phyloP scores from a whole-genome alignment of 2,113 vertebrate species.

The Gavialis gangeticus region DNA sequence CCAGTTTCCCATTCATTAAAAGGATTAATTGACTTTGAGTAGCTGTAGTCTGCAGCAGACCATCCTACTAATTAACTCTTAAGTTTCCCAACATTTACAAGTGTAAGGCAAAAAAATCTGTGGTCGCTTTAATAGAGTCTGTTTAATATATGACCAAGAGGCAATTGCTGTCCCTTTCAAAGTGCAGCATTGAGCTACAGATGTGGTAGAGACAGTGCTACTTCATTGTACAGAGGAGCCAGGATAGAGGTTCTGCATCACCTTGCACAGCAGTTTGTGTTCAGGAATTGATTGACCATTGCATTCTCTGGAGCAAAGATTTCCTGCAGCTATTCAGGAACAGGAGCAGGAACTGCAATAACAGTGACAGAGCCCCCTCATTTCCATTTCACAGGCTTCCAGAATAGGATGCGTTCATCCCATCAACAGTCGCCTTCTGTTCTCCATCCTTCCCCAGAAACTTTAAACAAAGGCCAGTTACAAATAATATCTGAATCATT shows the following conservation, averaged over 20 bases:
- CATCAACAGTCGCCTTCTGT: background rate
- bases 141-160: background rate
- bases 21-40: background rate
- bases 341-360: background rate
- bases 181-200: background rate
- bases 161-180: background rate
- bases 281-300: background rate
- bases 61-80: background rate
- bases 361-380: background rate
- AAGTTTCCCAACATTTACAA: background rate
- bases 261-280: background rate
- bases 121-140: background rate
- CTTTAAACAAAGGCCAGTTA: background rate
- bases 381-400: background rate
- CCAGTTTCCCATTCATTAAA: background rate
- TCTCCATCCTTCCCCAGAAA: background rate
- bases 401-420: background rate
- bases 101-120: accelerated
- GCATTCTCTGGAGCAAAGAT: too few species aligned
- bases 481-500: background rate
- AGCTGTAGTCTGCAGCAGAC: accelerated
- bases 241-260: background rate
- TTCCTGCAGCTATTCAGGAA: background rate
- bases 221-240: background rate
- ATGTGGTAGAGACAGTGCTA: background rate